Percentiles rank a stretch among this genome's conserved stretches.
Conservation (phyloP, 2,113 vertebrate genomes). For the Fukomys damarensis region DNA sequence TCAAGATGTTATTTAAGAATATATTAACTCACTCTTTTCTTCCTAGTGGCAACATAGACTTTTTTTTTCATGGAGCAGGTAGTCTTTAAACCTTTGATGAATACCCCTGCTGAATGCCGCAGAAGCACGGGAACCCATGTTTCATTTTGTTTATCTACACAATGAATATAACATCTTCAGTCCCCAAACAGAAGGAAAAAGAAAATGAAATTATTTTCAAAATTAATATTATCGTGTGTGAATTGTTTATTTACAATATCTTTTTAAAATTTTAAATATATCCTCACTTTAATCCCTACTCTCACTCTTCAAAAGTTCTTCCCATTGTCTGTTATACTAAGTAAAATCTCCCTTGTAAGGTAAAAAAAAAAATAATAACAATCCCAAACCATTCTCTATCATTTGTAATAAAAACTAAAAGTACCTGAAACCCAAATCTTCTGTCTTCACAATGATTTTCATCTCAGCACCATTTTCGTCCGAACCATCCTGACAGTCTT, state of each 20-base stretch:
- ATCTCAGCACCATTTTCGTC: background rate
- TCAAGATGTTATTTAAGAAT: background rate
- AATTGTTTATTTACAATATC: background rate
- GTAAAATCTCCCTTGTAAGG: background rate
- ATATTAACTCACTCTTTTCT: background rate
- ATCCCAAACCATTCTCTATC: background rate
- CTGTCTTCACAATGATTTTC: background rate
- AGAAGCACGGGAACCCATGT: accelerated
- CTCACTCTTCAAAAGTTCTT: background rate
- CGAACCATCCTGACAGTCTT: background rate
- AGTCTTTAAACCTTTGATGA: background rate
- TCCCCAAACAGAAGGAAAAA: background rate
- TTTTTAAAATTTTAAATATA: background rate
- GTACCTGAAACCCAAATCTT: background rate
- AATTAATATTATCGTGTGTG: background rate
- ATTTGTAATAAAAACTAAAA: background rate
- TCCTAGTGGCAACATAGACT: background rate
- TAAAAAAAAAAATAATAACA: no score
- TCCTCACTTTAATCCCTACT: background rate
- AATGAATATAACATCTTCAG: background rate
- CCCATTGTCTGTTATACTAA: background rate
- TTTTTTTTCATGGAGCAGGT: background rate
- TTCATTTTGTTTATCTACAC: background rate
- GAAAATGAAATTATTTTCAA: background rate
- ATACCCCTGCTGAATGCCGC: background rate